Evolutionary conservation across 2,113 vertebrate genomes (phyloP), one percentile per base, ranked within the genome.

Genomic region (Neopipo cinnamomea): DNA sequence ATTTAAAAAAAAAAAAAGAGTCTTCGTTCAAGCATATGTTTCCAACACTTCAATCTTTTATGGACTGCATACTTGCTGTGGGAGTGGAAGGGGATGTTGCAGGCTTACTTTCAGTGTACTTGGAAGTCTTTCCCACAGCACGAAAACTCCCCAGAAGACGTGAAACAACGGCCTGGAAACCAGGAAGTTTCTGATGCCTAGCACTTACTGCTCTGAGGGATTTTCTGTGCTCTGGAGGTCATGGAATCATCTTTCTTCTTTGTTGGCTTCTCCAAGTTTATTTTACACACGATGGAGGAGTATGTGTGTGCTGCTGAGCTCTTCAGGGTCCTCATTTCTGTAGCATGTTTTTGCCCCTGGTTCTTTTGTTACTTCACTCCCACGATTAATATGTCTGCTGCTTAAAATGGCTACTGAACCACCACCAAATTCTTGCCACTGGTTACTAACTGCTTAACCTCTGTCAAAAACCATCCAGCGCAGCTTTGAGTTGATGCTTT

Each of bases 331-430:
- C 79, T 85, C 2, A 0, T 79, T 94, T 95, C 66, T 73, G 31
- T 56, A 66, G 37, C 9, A 1, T 37, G 28, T 31, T 86, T 94
- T 77, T 88, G 53, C 74, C 53, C 20, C 30, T 31, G 35, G 15
- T 73, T 91, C 83, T 89, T 94, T 70, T 71, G 75, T 85, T 73
- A 10, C 59, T 75, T 30, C 7, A 11, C 49, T 96, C 52, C 23
- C 31, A 8, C 75, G 89, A 81, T 96, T 93, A 96, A 79, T 93
- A 27, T 1, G 31, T 85, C 73, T 95, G 82, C 82, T 83, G 66
- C 93, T 96, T 97, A 96, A 97, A 97, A 97, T 94, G 97, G 92
- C 91, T 87, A 61, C 91, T 88, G 95, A 97, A 73, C 86, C 70
- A 71, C 77, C 86, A 95, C 33, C 59, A 71, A 27, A 15, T 96